Conservation (phyloP, 2,797 vertebrate genomes). For the Sebastes taczanowskii region DNA sequence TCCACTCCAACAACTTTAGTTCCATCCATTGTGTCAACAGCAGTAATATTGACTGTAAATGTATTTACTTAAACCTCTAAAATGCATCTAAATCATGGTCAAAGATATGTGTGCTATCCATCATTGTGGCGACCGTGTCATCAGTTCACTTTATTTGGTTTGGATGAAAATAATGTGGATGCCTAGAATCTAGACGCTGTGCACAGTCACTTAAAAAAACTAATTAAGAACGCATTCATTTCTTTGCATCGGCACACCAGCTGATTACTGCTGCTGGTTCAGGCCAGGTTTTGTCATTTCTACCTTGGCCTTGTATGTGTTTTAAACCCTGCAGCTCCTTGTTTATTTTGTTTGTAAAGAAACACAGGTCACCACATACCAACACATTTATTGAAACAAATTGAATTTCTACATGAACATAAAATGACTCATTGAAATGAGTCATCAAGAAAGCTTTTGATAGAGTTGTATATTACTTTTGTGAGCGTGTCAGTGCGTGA, state of each 20-base stretch:
- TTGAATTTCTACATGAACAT: background rate
- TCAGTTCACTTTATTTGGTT: background rate
- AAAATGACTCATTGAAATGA: too few species aligned
- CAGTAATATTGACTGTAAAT: background rate
- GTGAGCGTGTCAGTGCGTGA: too few species aligned
- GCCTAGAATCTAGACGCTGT: too few species aligned
- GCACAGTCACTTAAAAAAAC: too few species aligned
- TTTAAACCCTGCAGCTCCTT: background rate
- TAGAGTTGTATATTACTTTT: too few species aligned
- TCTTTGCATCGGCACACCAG: background rate
- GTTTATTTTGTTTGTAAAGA: background rate
- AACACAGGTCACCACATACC: background rate
- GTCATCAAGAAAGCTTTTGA: too few species aligned
- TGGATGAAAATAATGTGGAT: background rate
- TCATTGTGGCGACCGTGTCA: slow-evolving; percentile 5
- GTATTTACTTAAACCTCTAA: background rate
- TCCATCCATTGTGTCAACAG: background rate
- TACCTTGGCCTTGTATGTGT: background rate
- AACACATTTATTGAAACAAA: background rate
- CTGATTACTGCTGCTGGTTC: background rate
- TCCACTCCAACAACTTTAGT: background rate
- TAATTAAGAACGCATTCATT: too few species aligned
- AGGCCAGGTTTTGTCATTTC: background rate
- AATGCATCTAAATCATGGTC: background rate
- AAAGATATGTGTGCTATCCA: background rate